Conservation (phyloP, 2,888 invertebrate genomes). For the Phaonia tiefii region DNA sequence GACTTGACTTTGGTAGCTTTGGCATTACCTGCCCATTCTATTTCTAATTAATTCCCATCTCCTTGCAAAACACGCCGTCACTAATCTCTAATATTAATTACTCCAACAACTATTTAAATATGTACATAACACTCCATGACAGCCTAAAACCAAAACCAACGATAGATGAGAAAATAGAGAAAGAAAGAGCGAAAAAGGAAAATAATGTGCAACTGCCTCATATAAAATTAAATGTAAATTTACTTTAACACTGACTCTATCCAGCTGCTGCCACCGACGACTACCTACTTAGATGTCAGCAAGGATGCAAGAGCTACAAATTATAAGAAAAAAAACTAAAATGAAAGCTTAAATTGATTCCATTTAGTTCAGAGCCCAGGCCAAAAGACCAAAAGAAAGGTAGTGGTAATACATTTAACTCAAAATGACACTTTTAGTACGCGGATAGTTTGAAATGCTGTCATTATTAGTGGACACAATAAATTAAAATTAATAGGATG, state of each 20-base stretch:
- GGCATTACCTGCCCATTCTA: background rate
- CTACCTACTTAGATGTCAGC: background rate
- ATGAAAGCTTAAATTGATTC: conserved; percentile 13
- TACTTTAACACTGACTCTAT: conserved; percentile 42
- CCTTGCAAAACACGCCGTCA: background rate
- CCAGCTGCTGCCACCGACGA: background rate
- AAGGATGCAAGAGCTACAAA: background rate
- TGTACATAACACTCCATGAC: conserved; percentile 52
- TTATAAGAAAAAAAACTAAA: background rate
- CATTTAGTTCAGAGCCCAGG: background rate
- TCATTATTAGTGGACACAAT: conserved; percentile 33
- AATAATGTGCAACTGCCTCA: conserved; percentile 16
- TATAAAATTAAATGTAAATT: conserved; percentile 60
- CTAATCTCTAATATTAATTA: conserved; percentile 60
- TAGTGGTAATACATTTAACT: conserved; percentile 7
- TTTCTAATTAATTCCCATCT: conserved; percentile 33
- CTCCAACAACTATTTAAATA: conserved; percentile 53
- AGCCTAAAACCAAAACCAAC: conserved; percentile 6
- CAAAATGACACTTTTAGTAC: conserved; percentile 29
- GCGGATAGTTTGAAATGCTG: conserved; percentile 5
- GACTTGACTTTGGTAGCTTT: too few species aligned
- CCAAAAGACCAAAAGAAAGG: background rate
- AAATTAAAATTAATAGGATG: conserved; percentile 4
- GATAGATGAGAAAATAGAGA: background rate
- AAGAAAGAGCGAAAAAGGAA: conserved; percentile 1